phyloP scores from a whole-genome alignment of 35 echinoderm and acorn worm genomes.

The Heliocidaris tuberculata region DNA sequence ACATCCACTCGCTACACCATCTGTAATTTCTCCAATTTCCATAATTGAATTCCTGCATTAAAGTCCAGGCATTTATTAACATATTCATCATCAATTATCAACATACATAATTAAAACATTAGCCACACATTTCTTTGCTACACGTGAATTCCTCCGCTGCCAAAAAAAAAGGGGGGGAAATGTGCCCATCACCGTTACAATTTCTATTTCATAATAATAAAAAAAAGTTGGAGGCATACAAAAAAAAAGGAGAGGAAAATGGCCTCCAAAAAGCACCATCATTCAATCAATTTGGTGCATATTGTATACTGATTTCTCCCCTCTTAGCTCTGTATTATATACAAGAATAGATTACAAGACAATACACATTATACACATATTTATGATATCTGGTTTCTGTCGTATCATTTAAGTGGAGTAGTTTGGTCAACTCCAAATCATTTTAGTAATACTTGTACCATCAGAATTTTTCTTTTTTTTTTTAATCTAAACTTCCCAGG shows the following conservation, averaged over 20 bases:
- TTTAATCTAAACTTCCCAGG: not conserved
- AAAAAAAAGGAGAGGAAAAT: not conserved
- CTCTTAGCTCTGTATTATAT: not conserved
- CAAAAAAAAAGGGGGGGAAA: not conserved
- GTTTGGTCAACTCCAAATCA: not conserved
- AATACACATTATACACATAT: not conserved
- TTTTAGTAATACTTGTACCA: not conserved
- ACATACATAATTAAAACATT: conserved; percentile 40
- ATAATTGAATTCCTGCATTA: conserved; percentile 34
- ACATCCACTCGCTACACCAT: not conserved
- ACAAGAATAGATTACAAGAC: conserved; percentile 18
- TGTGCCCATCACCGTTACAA: conserved; percentile 35
- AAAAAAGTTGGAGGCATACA: not conserved
- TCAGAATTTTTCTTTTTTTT: not conserved
- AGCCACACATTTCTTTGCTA: conserved; percentile 17
- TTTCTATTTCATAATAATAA: not conserved
- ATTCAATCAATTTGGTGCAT: not conserved
- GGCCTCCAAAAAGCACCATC: not conserved
- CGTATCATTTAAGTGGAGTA: not conserved
- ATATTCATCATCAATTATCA: conserved; percentile 24
- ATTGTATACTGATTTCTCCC: not conserved
- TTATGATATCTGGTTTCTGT: not conserved
- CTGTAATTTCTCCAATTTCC: not conserved
- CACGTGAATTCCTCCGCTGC: not conserved
- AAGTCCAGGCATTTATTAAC: conserved; percentile 25